Percentiles rank a stretch among this genome's conserved stretches.
Conservation (phyloP, 2,888 invertebrate species). For the Hermaeophaga mercurialis region DNA sequence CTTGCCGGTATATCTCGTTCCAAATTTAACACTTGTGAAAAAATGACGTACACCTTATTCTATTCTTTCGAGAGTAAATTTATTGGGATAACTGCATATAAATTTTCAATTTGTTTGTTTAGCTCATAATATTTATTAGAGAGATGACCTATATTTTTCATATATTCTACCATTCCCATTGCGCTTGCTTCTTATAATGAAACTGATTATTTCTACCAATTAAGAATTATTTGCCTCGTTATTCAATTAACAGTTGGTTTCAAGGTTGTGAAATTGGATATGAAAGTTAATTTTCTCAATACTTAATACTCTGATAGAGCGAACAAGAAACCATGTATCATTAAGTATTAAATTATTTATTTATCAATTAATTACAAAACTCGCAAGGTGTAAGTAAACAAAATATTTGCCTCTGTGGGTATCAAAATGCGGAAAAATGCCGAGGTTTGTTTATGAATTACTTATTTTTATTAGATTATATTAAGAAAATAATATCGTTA, state of each 20-base stretch:
- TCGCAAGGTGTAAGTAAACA: slow-evolving; percentile 7
- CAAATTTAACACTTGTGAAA: too few relatives aligned
- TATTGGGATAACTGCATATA: too few relatives aligned
- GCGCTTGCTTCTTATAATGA: slow-evolving; percentile 4
- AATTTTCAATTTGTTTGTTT: too few relatives aligned
- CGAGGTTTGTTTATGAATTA: too few relatives aligned
- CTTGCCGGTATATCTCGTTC: too few relatives aligned
- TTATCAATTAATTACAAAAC: slow-evolving; percentile 3
- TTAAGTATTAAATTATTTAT: slow-evolving; percentile 6
- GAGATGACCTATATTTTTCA: slow-evolving; percentile 21
- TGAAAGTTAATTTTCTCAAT: slow-evolving; percentile 19
- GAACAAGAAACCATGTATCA: background rate
- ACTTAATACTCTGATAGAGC: slow-evolving; percentile 15
- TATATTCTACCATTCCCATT: slow-evolving; percentile 1
- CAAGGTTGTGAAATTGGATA: slow-evolving; percentile 20
- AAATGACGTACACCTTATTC: too few relatives aligned
- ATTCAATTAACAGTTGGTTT: slow-evolving; percentile 19
- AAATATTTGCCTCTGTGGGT: too few relatives aligned
- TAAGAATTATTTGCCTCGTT: slow-evolving; percentile 20
- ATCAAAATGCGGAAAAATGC: too few relatives aligned
- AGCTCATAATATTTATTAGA: background rate
- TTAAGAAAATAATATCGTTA: too few relatives aligned
- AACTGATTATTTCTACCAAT: slow-evolving; percentile 21
- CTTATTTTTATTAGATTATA: too few relatives aligned
- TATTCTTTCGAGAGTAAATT: too few relatives aligned